Conservation (phyloP, 2,888 invertebrate species). For the Euspilapteryx auroguttella region DNA sequence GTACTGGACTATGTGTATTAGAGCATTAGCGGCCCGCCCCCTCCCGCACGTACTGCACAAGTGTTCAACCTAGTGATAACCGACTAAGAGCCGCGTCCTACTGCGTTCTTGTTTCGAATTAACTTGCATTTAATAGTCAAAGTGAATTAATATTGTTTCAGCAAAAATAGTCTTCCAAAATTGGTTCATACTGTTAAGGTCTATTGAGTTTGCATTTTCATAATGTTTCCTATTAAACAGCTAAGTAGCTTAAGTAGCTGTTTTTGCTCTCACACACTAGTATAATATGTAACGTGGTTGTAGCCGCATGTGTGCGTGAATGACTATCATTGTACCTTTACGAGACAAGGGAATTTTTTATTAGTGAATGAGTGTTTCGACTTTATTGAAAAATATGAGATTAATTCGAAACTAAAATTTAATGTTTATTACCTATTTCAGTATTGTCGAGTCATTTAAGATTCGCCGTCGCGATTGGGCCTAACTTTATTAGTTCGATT, state of each 20-base stretch:
- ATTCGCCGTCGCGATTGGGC: too few species aligned
- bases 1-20: conserved; percentile 16
- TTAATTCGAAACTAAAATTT: conserved; percentile 1
- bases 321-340: conserved; percentile 1
- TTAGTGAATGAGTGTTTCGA: too few species aligned
- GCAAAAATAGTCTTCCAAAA: conserved; percentile 45
- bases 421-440: conserved; percentile 1
- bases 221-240: conserved; percentile 13
- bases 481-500: too few species aligned
- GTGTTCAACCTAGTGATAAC: conserved; percentile 11
- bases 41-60: conserved; percentile 30
- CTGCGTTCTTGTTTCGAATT: too few species aligned
- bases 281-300: conserved; percentile 1
- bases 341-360: too few species aligned
- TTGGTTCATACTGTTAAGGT: conserved; percentile 19
- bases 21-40: neutral
- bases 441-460: too few species aligned
- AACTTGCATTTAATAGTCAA: too few species aligned
- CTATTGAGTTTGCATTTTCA: conserved; percentile 20
- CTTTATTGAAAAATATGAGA: too few species aligned
- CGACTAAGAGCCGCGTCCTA: conserved; percentile 16
- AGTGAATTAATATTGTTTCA: conserved; percentile 10
- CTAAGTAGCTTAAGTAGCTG: conserved; percentile 3
- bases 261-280: conserved; percentile 5
- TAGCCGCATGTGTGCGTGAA: conserved; percentile 3